Base-by-base conservation (phyloP, 1,140 invertebrate species). In the Scaptomyza hsui region DNA sequence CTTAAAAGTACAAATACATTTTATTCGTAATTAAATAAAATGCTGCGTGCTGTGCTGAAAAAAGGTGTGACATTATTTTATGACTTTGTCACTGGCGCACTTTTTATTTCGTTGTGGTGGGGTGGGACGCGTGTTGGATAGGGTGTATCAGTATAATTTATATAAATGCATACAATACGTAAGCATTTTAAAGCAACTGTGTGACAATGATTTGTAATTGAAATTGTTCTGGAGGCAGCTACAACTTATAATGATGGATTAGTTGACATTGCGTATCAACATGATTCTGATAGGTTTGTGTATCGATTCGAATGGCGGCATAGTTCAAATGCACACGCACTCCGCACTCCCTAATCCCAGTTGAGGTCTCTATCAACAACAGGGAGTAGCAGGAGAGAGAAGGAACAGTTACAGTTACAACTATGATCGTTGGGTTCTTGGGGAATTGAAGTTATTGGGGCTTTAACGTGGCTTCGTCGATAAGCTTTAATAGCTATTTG, bases 1-100 rank as follows among this genome's bases (percentile, higher is more conserved):
- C 68, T 77, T 49, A 62, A 56, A 45, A 53, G 57, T 64, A 77
- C 62, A 78, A 67, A 70, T 74, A 75, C 47, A 78, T 85, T 80
- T 81, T 88, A 86, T 81, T 65, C 65, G 80, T 74, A 83, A 83
- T 83, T 83, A 83, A 83, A 83, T 69, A 83, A 78, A 80, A 76
- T 75, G 56, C 61, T 72, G 72, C 68, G 48, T 51, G 24, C 24
- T 26, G 56, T 57, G 13, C 45, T 45, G 13, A 62, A 56, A 56
- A 49, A 80, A 83, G 82, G 82, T 88, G 82, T 78, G 82, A 88
- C 72, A 88, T 82, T 75, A 78, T 81, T 88, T 88, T 88, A 88
- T 76, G 78, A 44, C 78, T 88, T 82, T 88, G 82, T 88, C 81
- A 75, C 81, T 77, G 80, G 49, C 32, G 12, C 24, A 41, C 4